Conservation (phyloP, 2,113 vertebrate species). For the Myrmecobius fasciatus region DNA sequence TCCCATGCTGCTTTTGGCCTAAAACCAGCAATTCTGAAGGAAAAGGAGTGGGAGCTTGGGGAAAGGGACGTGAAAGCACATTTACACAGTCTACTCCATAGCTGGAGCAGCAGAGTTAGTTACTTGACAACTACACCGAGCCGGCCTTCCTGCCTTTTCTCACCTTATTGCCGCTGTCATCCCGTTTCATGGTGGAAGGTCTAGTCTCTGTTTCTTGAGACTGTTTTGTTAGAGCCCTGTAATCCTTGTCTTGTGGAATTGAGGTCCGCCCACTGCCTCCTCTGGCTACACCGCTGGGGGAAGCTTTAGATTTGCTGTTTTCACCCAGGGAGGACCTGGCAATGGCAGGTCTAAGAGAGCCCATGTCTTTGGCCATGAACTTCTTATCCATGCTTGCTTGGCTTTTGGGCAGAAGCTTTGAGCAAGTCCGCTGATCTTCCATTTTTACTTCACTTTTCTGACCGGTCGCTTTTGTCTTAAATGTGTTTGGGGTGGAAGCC, state of each 20-base stretch:
- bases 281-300: constrained; percentile 59
- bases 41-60: constrained; percentile 37
- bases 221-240: constrained; percentile 75
- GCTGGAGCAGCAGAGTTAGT: constrained; percentile 66
- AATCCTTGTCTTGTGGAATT: constrained; percentile 79
- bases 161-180: constrained; percentile 82
- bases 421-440: constrained; percentile 74
- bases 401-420: constrained; percentile 58
- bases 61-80: constrained; percentile 50
- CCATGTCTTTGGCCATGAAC: constrained; percentile 32
- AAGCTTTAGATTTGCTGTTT: constrained; percentile 64
- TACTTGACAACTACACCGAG: constrained; percentile 55
- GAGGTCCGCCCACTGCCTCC: constrained; percentile 76
- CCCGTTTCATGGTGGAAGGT: constrained; percentile 68
- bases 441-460: constrained; percentile 55
- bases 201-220: constrained; percentile 80
- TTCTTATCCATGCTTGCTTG: constrained; percentile 73
- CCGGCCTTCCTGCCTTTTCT: constrained; percentile 75
- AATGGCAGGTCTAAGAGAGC: constrained; percentile 35
- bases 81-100: constrained; percentile 46
- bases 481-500: constrained; percentile 67
- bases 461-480: constrained; percentile 60
- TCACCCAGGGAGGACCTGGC: constrained; percentile 64
- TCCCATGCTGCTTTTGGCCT: constrained; percentile 47
- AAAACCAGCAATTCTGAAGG: constrained; percentile 47